Percentiles rank a stretch among this genome's conserved stretches.
Conservation (phyloP, 2,888 invertebrate genomes). For the Sycophila texana region DNA sequence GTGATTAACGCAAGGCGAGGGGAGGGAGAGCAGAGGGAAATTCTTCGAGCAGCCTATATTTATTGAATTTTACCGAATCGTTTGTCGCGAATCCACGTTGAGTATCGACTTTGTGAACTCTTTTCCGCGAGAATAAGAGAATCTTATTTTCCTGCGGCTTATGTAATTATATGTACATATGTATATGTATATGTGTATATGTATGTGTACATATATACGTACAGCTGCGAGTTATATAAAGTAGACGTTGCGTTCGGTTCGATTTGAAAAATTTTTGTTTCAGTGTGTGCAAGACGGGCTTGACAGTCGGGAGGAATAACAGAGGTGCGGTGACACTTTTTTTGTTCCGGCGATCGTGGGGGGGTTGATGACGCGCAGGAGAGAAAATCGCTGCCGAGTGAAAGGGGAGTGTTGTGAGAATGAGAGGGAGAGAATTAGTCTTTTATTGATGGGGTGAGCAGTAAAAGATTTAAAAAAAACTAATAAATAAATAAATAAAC, state of each 20-base stretch:
- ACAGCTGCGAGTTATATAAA: not conserved
- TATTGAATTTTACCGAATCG: slow-evolving; percentile 21
- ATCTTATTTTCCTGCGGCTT: not conserved
- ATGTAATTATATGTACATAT: not conserved
- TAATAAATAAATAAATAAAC: not conserved
- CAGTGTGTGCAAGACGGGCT: slow-evolving; percentile 37
- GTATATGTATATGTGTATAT: not conserved
- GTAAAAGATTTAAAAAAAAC: not conserved
- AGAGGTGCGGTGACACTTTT: slow-evolving; percentile 22
- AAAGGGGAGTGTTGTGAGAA: too few species aligned
- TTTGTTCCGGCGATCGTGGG: slow-evolving; percentile 26
- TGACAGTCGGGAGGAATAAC: not conserved
- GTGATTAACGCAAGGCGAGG: not conserved
- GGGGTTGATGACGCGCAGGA: too few species aligned
- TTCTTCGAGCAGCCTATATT: slow-evolving; percentile 53
- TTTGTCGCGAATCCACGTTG: too few species aligned
- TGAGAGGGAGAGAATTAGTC: too few species aligned
- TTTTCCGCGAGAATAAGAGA: not conserved
- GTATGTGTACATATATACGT: too few species aligned
- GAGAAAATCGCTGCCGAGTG: too few species aligned
- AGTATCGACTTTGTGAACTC: too few species aligned
- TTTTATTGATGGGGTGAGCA: too few species aligned
- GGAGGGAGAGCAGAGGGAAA: slow-evolving; percentile 43
- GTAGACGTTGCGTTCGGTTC: slow-evolving; percentile 48
- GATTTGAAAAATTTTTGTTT: slow-evolving; percentile 56